Conservation (phyloP, 2,888 invertebrate genomes). For the Hirtodrosophila confusa region DNA sequence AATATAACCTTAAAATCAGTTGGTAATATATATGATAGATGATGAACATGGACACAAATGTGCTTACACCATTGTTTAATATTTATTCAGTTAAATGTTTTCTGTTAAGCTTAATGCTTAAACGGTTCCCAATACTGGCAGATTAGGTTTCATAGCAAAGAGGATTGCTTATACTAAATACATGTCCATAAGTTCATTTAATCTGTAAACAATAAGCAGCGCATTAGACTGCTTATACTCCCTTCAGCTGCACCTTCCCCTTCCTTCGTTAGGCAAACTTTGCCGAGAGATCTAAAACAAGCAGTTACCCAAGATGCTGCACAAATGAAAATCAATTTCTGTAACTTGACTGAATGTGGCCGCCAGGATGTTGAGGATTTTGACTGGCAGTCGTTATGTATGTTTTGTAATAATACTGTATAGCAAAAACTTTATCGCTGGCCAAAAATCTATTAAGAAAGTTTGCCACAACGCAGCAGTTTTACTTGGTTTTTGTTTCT, state of each 20-base stretch:
- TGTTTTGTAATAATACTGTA: constrained; percentile 34
- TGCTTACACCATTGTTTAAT: too few species aligned
- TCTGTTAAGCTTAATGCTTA: too few species aligned
- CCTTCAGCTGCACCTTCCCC: neutral
- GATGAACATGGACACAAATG: too few species aligned
- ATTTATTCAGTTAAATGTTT: too few species aligned
- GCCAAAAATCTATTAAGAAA: constrained; percentile 76
- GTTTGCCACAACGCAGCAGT: constrained; percentile 72
- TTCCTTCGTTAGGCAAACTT: constrained; percentile 28
- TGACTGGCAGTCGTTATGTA: constrained; percentile 36
- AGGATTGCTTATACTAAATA: too few species aligned
- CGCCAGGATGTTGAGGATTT: constrained; percentile 41
- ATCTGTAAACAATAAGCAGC: constrained; percentile 40
- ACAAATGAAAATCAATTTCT: constrained; percentile 75
- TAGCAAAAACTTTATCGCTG: constrained; percentile 63
- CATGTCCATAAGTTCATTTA: constrained; percentile 34
- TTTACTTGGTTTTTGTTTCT: constrained; percentile 62
- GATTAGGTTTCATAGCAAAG: too few species aligned
- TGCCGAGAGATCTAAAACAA: constrained; percentile 15
- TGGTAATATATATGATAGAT: too few species aligned
- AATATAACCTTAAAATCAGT: too few species aligned
- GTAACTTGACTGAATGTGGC: constrained; percentile 53
- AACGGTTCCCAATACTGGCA: too few species aligned
- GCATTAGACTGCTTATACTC: constrained; percentile 25
- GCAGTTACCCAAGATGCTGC: constrained; percentile 56